A percentile compares a stretch with the other conserved stretches of the same genome.
phyloP scores from a whole-genome alignment of 2,797 vertebrate species.

The Atherinosoma microstoma region DNA sequence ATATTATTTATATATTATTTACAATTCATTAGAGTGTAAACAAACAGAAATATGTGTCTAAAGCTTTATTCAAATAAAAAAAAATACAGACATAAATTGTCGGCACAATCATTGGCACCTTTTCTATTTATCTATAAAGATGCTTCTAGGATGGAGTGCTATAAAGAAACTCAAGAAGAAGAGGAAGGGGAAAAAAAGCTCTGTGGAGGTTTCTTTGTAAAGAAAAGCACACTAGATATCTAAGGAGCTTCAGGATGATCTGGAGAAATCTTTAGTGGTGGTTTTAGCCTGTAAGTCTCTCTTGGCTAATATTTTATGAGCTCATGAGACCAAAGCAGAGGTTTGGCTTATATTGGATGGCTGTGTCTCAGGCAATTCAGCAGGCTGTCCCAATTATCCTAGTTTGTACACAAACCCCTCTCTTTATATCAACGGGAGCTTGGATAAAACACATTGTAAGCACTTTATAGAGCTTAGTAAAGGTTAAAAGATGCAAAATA shows the following conservation, averaged over 20 bases:
- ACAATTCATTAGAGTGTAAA: neutral
- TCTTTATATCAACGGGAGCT: neutral
- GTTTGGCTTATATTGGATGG: neutral
- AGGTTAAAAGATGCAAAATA: neutral
- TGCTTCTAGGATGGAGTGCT: neutral
- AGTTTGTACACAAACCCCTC: neutral
- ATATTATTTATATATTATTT: too few species aligned
- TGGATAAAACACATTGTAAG: neutral
- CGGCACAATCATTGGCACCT: neutral
- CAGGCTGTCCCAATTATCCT: neutral
- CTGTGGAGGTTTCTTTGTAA: neutral
- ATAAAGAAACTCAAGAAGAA: neutral
- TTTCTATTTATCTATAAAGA: neutral
- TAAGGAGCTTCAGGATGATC: neutral
- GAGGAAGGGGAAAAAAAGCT: neutral
- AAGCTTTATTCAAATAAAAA: neutral
- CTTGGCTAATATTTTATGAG: neutral
- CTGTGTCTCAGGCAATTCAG: slow-evolving; percentile 1
- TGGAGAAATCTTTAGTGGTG: neutral
- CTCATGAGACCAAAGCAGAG: neutral
- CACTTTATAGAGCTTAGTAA: neutral
- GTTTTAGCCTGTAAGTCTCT: neutral
- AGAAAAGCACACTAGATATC: neutral
- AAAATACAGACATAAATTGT: neutral
- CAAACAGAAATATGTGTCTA: neutral